Percentiles rank a stretch among this genome's conserved stretches.
Conservation (phyloP, 2,113 vertebrate species). For the Glaucomys volans region DNA sequence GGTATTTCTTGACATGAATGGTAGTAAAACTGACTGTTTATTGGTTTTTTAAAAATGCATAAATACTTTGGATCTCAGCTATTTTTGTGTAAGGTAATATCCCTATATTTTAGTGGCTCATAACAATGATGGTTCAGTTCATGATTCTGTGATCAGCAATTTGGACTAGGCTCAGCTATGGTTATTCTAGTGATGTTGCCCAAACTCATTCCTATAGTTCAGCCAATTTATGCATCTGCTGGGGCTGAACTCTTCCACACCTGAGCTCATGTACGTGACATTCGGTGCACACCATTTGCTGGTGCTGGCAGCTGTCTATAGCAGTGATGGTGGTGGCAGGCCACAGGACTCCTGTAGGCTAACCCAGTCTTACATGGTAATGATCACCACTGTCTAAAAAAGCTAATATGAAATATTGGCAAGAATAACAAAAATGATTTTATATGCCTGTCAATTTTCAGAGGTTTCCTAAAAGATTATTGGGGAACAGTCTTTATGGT, state of each 20-base stretch:
- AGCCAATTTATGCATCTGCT: background rate
- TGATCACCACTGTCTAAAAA: background rate
- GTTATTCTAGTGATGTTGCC: background rate
- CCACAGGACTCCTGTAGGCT: background rate
- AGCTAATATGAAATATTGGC: background rate
- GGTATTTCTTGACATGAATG: background rate
- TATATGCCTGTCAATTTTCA: background rate
- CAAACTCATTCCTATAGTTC: background rate
- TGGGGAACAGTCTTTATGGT: background rate
- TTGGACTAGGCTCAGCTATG: background rate
- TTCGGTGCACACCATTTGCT: background rate
- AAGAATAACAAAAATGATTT: background rate
- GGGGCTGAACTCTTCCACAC: too few species aligned
- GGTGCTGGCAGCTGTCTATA: background rate
- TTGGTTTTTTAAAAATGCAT: background rate
- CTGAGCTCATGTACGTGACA: background rate
- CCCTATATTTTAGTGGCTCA: background rate
- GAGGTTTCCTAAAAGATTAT: background rate
- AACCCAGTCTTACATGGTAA: background rate
- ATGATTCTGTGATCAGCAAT: background rate
- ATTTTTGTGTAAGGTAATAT: background rate
- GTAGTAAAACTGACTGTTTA: background rate
- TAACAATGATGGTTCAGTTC: background rate
- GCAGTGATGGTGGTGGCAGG: background rate
- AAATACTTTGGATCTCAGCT: background rate